Conservation (phyloP, 2,888 invertebrate genomes). For the Nymphalis urticae region DNA sequence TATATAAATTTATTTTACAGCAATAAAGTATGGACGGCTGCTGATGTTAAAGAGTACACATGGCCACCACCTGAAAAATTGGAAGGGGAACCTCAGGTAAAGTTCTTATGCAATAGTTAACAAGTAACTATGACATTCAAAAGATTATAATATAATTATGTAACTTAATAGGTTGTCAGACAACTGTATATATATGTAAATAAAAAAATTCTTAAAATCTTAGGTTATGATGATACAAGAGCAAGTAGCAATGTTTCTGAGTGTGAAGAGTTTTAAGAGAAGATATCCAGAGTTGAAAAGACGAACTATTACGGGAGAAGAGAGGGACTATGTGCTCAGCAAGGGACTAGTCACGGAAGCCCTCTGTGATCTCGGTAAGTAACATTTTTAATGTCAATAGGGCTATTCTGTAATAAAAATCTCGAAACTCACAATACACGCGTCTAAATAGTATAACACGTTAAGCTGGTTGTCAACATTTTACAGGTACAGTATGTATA, state of each 20-base stretch:
- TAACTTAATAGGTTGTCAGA: neutral
- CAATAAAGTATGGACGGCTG: slow-evolving; percentile 87
- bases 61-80: slow-evolving; percentile 87
- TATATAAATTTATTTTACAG: slow-evolving; percentile 50
- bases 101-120: slow-evolving; percentile 2
- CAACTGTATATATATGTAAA: neutral
- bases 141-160: neutral
- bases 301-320: slow-evolving; percentile 90
- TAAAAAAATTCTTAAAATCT: too few species aligned
- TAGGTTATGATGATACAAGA: slow-evolving; percentile 98
- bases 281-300: slow-evolving; percentile 95
- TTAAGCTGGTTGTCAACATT: too few species aligned
- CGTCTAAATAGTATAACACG: too few species aligned
- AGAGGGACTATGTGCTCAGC: slow-evolving; percentile 92
- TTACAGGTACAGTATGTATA: too few species aligned
- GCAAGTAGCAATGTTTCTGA: slow-evolving; percentile 96
- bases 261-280: slow-evolving; percentile 97
- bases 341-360: slow-evolving; percentile 92
- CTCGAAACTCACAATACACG: too few species aligned
- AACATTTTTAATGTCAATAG: neutral
- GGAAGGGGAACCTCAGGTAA: slow-evolving; percentile 65
- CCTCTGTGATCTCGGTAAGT: slow-evolving; percentile 93
- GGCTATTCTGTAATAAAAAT: too few species aligned
- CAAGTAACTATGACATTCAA: neutral
- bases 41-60: slow-evolving; percentile 95